Evolutionary conservation across 64 coral and sea anemone genomes (phyloP).

Genomic region (Pocillopora verrucosa): DNA sequence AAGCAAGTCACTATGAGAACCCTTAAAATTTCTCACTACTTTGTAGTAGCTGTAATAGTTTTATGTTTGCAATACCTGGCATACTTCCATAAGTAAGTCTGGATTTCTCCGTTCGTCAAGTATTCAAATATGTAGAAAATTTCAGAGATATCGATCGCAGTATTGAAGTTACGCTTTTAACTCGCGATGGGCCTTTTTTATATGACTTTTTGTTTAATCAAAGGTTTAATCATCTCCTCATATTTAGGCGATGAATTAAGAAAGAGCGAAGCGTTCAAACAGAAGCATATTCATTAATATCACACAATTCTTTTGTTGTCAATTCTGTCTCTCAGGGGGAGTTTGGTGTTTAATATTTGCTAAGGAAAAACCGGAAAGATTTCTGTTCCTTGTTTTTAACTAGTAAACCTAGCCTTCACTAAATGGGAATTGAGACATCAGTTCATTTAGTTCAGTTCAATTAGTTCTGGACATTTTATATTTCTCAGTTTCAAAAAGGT

Average conservation of each 20-base stretch:
- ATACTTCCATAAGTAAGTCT: background rate
- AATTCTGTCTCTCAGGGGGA: background rate
- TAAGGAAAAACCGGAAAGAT: background rate
- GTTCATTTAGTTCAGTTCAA: background rate
- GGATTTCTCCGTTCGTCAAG: background rate
- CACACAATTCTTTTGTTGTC: background rate
- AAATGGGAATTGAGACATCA: background rate
- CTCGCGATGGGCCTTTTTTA: constrained; percentile 1
- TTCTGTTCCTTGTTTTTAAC: background rate
- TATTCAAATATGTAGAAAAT: background rate
- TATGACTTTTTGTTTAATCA: background rate
- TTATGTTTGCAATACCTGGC: background rate
- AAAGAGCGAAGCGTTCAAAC: too few species aligned
- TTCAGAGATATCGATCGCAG: background rate
- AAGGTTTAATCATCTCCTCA: constrained; percentile 5
- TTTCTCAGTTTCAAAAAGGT: too few species aligned
- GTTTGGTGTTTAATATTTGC: background rate
- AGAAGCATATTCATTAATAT: too few species aligned
- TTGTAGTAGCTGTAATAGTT: background rate
- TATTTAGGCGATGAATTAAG: constrained; percentile 1
- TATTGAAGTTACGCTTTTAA: background rate
- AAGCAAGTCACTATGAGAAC: background rate
- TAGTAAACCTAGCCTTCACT: background rate
- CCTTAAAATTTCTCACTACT: background rate
- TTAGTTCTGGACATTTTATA: background rate